Conservation (phyloP, 2,888 invertebrate genomes). For the Eupeodes luniger region DNA sequence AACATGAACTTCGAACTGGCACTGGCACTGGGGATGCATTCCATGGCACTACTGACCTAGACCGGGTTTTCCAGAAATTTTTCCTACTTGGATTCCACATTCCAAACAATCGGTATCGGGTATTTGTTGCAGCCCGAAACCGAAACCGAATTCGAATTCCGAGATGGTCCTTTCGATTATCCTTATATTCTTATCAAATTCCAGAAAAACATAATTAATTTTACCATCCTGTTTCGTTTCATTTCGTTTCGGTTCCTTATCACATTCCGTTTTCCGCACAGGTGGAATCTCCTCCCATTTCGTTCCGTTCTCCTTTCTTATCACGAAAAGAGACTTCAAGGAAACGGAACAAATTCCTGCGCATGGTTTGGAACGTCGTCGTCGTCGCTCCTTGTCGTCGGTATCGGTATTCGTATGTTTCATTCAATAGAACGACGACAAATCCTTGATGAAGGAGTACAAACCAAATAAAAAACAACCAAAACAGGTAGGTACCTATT, state of each 20-base stretch:
- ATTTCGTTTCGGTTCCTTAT: constrained; percentile 31
- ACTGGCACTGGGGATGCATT: constrained; percentile 52
- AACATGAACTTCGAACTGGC: constrained; percentile 16
- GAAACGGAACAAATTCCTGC: constrained; percentile 27
- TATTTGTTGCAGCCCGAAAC: background rate
- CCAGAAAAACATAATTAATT: background rate
- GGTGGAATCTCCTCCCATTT: background rate
- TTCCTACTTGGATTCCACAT: constrained; percentile 27
- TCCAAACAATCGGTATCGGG: background rate
- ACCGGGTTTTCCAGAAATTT: constrained; percentile 56
- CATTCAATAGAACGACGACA: constrained; percentile 36
- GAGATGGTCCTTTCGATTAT: background rate
- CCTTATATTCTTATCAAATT: background rate
- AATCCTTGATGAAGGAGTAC: constrained; percentile 18
- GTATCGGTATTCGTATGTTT: background rate
- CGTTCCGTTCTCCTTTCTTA: constrained; percentile 5
- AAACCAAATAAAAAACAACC: background rate
- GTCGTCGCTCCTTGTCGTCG: too few relatives aligned
- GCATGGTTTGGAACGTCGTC: constrained; percentile 10
- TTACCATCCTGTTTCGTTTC: background rate
- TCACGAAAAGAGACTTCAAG: constrained; percentile 36
- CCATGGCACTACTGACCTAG: constrained; percentile 71
- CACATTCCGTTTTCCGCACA: background rate
- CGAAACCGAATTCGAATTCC: background rate
- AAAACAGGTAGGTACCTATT: background rate